Evolutionary conservation across 2,888 invertebrate genomes (phyloP).

Genomic region (Masnerella sp.): DNA sequence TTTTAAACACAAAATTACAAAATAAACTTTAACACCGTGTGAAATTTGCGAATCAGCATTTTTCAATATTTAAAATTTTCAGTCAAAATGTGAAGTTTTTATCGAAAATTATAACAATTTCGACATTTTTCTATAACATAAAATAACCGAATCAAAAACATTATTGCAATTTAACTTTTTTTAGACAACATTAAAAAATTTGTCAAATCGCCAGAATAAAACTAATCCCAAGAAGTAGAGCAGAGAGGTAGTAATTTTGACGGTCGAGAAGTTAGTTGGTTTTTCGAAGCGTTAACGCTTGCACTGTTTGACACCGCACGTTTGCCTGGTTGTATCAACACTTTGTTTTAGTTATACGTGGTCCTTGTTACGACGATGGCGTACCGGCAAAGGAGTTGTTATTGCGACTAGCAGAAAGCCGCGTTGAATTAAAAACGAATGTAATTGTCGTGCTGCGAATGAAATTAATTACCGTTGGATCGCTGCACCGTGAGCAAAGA

Average conservation of each 20-base stretch:
- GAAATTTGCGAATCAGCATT: too few species aligned
- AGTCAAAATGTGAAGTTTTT: too few species aligned
- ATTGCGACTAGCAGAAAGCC: conserved; percentile 18
- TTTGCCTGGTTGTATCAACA: conserved; percentile 17
- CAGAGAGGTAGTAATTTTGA: conserved; percentile 8
- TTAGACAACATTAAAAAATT: too few species aligned
- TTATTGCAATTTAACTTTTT: too few species aligned
- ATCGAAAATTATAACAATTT: too few species aligned
- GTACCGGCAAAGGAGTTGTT: conserved; percentile 21
- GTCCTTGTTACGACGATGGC: conserved; percentile 13
- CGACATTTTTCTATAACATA: too few species aligned
- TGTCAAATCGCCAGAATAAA: too few species aligned
- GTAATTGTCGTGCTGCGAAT: conserved; percentile 21
- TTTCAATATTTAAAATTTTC: too few species aligned
- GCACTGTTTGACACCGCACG: conserved; percentile 17
- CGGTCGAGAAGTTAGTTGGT: conserved; percentile 9
- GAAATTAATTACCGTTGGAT: conserved; percentile 36
- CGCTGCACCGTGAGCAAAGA: conserved; percentile 1
- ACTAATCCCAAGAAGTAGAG: background rate
- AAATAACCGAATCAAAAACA: too few species aligned
- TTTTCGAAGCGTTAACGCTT: conserved; percentile 19
- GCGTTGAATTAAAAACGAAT: conserved; percentile 35
- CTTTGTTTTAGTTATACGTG: conserved; percentile 24
- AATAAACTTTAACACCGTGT: too few species aligned
- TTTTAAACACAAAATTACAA: too few species aligned